phyloP scores from a whole-genome alignment of 2,113 vertebrate species.

The Percopsis transmontana region DNA sequence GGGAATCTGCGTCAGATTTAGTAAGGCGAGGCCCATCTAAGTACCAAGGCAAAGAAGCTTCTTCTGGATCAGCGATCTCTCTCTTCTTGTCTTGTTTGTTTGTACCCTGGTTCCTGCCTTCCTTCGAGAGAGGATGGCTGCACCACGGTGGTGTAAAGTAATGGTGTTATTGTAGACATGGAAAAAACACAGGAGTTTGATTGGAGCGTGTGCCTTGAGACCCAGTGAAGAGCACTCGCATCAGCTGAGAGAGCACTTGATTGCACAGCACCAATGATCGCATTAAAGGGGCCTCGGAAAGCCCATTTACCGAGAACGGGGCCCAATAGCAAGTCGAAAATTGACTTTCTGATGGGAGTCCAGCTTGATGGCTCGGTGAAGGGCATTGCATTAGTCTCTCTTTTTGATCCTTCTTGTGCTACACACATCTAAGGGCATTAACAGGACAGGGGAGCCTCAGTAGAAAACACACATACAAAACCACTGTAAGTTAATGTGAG shows the following conservation, averaged over 20 bases:
- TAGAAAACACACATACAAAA: background rate
- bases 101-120: slow-evolving; percentile 50
- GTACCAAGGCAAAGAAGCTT: slow-evolving; percentile 45
- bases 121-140: slow-evolving; percentile 56
- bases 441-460: background rate
- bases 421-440: background rate
- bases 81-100: slow-evolving; percentile 53
- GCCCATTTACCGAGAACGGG: slow-evolving; percentile 62
- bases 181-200: slow-evolving; percentile 66
- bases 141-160: slow-evolving; percentile 59
- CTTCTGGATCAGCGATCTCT: slow-evolving; percentile 54
- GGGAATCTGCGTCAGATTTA: slow-evolving; percentile 23
- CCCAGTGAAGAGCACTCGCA: slow-evolving; percentile 73
- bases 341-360: slow-evolving; percentile 57
- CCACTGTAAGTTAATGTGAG: background rate
- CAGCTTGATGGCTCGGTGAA: slow-evolving; percentile 23
- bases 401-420: slow-evolving; percentile 33
- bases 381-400: slow-evolving; percentile 40
- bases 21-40: slow-evolving; percentile 44
- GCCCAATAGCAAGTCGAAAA: slow-evolving; percentile 63
- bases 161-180: slow-evolving; percentile 64
- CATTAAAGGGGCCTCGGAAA: slow-evolving; percentile 76
- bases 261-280: slow-evolving; percentile 77
- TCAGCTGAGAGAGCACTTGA: slow-evolving; percentile 77
- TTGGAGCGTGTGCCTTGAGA: slow-evolving; percentile 71